phyloP scores from a whole-genome alignment of 1,140 invertebrate species.

The Drosophila equinoxialis region DNA sequence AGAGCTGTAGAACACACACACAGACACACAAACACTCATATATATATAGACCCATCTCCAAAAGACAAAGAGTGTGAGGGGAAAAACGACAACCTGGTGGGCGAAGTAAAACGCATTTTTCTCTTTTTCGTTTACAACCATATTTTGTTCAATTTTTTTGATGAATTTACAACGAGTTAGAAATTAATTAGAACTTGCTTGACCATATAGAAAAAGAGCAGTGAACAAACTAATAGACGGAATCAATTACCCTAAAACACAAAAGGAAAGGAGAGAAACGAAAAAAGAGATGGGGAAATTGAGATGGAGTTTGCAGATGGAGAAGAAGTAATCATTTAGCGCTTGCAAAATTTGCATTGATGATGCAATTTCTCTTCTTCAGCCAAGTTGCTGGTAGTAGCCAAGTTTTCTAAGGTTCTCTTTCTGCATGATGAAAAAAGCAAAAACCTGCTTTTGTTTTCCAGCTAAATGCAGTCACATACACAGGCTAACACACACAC shows the following conservation, averaged over 20 bases:
- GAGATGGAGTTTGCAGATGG: constrained; percentile 5
- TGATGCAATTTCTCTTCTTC: constrained; percentile 68
- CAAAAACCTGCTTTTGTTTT: constrained; percentile 32
- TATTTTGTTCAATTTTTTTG: constrained; percentile 31
- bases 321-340: constrained; percentile 40
- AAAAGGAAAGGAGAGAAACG: background rate
- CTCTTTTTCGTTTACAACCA: constrained; percentile 14
- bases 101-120: constrained; percentile 57
- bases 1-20: constrained; percentile 48
- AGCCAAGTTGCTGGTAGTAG: constrained; percentile 13
- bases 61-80: background rate
- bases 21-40: constrained; percentile 13
- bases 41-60: constrained; percentile 4
- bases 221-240: constrained; percentile 44
- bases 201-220: constrained; percentile 21
- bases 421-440: background rate
- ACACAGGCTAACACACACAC: constrained; percentile 31
- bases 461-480: constrained; percentile 31
- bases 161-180: constrained; percentile 73
- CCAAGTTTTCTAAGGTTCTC: background rate
- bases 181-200: constrained; percentile 69
- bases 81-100: constrained; percentile 47
- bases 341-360: constrained; percentile 72
- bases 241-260: constrained; percentile 69
- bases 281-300: background rate